phyloP scores from a whole-genome alignment of 1,140 invertebrate genomes.

The Dolichoris vasculosae region DNA sequence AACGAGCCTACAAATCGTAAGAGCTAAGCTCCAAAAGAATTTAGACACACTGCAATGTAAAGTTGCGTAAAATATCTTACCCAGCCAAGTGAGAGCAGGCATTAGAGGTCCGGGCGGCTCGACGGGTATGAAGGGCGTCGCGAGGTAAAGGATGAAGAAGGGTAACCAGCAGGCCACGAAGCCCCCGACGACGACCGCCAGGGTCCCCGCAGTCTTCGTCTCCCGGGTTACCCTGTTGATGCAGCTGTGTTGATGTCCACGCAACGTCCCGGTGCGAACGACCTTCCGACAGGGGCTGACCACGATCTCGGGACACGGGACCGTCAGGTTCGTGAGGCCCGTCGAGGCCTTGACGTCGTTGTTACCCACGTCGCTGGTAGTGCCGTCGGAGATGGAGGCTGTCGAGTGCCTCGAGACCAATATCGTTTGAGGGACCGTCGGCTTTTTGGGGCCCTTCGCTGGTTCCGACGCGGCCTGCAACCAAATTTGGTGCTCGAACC shows the following conservation, averaged over 20 bases:
- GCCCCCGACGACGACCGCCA: slow-evolving; percentile 93
- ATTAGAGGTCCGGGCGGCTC: slow-evolving; percentile 76
- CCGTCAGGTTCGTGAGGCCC: not conserved
- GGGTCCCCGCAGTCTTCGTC: slow-evolving; percentile 91
- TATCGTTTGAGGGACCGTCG: not conserved
- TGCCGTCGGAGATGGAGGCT: slow-evolving; percentile 33
- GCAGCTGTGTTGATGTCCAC: slow-evolving; percentile 63
- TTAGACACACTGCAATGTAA: too few species aligned
- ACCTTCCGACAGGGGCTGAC: slow-evolving; percentile 44
- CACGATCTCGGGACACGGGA: not conserved
- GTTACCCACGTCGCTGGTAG: slow-evolving; percentile 6
- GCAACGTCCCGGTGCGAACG: slow-evolving; percentile 55
- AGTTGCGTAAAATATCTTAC: slow-evolving; percentile 62
- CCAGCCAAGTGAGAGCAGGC: slow-evolving; percentile 91
- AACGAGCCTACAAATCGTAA: too few species aligned
- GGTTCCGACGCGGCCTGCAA: not conserved
- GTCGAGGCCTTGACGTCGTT: not conserved
- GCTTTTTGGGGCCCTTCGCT: not conserved
- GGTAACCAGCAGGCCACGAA: slow-evolving; percentile 94
- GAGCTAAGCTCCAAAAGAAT: too few species aligned
- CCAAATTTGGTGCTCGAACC: not conserved
- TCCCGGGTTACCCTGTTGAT: slow-evolving; percentile 76
- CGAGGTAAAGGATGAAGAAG: slow-evolving; percentile 90
- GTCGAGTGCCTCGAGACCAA: slow-evolving; percentile 8
- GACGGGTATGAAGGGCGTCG: slow-evolving; percentile 81